These are phyloP conservation scores for Agonopterix arenella DNA, from an alignment of 2,888 invertebrate genomes.

Conservation along the genomic window DNA sequence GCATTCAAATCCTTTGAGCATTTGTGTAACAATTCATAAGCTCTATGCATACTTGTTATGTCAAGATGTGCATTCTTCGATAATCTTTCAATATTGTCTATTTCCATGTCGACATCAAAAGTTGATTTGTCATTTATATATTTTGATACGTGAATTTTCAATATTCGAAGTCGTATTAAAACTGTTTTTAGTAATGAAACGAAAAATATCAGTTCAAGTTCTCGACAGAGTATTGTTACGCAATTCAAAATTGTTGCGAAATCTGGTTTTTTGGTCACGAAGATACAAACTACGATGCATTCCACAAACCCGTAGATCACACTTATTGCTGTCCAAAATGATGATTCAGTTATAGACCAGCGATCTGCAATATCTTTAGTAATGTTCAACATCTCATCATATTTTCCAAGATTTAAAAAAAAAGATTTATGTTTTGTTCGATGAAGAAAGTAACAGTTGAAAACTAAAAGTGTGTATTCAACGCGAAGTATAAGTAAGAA, in stretches of 20 bases:
- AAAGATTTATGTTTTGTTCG: no score
- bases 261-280: no score
- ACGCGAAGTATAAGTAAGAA: no score
- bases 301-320: no score
- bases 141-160: conserved; percentile 43
- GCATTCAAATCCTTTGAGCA: conserved; percentile 7
- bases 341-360: no score
- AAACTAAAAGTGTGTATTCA: no score
- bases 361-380: no score
- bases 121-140: conserved; percentile 15
- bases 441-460: no score
- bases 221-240: conserved; percentile 32
- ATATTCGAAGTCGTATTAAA: conserved; percentile 33
- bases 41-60: conserved; percentile 6
- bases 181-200: conserved; percentile 33
- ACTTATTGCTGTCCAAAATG: no score
- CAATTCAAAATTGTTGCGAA: conserved; percentile 6
- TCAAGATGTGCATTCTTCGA: conserved; percentile 5
- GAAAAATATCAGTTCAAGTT: conserved; percentile 41
- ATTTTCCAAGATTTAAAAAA: no score
- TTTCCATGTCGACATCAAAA: conserved; percentile 9
- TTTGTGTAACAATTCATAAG: conserved; percentile 9
- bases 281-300: no score
- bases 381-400: no score
- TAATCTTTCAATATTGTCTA: conserved; percentile 20